phyloP scores from a whole-genome alignment of 2,797 vertebrate species.

The Borostomias antarcticus region DNA sequence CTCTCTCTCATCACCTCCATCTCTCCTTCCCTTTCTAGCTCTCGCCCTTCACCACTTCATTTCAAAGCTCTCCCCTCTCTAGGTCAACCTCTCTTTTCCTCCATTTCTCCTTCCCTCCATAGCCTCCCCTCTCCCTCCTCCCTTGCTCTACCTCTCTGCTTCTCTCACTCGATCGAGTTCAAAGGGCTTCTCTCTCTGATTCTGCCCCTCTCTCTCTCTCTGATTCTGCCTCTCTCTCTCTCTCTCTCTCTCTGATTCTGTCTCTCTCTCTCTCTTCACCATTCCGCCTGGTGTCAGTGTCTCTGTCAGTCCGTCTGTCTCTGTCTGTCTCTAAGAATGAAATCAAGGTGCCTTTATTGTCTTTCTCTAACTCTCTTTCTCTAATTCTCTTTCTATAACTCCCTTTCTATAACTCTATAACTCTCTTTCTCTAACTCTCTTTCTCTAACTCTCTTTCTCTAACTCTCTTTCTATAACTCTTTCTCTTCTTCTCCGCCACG shows the following conservation, averaged over 20 bases:
- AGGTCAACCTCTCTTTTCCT: background rate
- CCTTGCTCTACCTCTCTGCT: background rate
- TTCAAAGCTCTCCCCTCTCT: background rate
- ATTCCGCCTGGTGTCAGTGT: too few relatives aligned
- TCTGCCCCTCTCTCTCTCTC: constrained; percentile 23
- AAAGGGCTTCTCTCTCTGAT: constrained; percentile 10
- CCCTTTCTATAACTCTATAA: too few relatives aligned
- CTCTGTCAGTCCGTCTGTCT: constrained; percentile 8
- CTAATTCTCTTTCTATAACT: too few relatives aligned
- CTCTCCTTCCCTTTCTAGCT: background rate
- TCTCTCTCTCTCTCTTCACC: too few relatives aligned
- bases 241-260: constrained; percentile 28
- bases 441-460: too few relatives aligned
- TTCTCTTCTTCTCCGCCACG: constrained; percentile 45
- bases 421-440: too few relatives aligned
- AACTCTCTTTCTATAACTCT: too few relatives aligned
- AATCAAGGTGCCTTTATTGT: constrained; percentile 56
- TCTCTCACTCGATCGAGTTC: too few relatives aligned
- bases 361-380: too few relatives aligned
- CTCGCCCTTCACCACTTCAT: background rate
- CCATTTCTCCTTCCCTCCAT: background rate
- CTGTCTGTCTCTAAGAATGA: constrained; percentile 36
- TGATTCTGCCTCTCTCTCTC: constrained; percentile 15
- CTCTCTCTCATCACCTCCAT: too few relatives aligned
- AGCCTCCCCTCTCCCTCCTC: background rate